Evolutionary conservation across 92 coral and sea anemone species (phyloP).

Genomic region (Bergia puertoricense): DNA sequence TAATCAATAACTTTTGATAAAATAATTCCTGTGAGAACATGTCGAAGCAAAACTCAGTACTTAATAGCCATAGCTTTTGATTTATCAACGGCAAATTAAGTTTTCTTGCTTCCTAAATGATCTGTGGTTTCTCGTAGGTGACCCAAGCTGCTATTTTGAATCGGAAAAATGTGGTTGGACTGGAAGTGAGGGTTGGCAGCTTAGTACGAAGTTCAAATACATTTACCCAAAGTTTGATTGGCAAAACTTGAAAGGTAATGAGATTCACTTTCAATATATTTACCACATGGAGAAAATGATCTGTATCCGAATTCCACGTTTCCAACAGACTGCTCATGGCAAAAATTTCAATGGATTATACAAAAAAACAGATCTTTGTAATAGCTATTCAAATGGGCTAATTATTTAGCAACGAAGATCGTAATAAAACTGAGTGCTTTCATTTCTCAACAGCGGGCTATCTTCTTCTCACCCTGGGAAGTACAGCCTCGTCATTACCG

Average conservation of each 20-base stretch:
- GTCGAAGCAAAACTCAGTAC: too few species aligned
- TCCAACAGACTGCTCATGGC: too few species aligned
- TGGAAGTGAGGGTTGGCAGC: not conserved
- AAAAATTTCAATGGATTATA: too few species aligned
- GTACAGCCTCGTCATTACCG: not conserved
- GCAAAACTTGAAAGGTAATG: constrained; percentile 3
- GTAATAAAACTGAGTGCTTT: not conserved
- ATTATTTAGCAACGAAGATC: not conserved
- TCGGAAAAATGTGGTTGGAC: not conserved
- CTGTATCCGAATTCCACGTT: too few species aligned
- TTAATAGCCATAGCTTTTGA: too few species aligned
- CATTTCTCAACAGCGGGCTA: not conserved
- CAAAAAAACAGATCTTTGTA: too few species aligned
- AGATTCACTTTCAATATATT: not conserved
- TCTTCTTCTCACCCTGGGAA: not conserved
- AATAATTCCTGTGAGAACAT: too few species aligned
- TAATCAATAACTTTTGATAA: too few species aligned
- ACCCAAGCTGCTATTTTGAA: constrained; percentile 5
- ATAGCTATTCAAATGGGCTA: too few species aligned
- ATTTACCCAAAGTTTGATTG: not conserved
- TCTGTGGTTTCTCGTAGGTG: not conserved
- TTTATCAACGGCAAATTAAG: too few species aligned
- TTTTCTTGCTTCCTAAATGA: not conserved
- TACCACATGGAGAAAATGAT: too few species aligned
- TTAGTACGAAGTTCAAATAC: not conserved